Base-by-base conservation (phyloP, 2,113 vertebrate genomes). In the Psettodes erumei region DNA sequence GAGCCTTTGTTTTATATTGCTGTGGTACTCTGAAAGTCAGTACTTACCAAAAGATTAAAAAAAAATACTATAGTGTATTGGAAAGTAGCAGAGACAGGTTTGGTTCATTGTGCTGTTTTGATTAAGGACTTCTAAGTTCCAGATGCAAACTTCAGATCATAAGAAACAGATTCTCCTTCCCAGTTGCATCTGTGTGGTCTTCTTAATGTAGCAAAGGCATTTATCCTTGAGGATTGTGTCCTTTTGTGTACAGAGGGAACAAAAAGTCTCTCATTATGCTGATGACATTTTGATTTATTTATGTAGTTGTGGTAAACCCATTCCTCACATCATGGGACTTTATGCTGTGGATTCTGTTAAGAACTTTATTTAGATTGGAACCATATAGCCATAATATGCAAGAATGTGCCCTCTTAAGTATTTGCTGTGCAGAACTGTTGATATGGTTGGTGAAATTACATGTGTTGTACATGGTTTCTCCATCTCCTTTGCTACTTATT, bases 361-460 rank as follows among this genome's bases (percentile, higher is more conserved):
- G 19, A 77, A 30, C 38, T 47, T 43, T 61, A 73, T 70, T 59
- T 65, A 40, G 21, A 28, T 28, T 64, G 62, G 42, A 61, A 43
- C 35, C 38, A 58, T 33, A 60, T 37, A 33, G 35, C 8, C 27
- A 7, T 18, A 50, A 51, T n/a, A 28, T 59, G 37, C 15, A 33
- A 8, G 33, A 19, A 64, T 18, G 45, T 58, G 23, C 12, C 25
- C 27, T 35, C 60, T 51, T 53, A 61, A 6, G 27, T 66, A 53
- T 74, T 42, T 25, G 19, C 5, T 10, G 25, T 5, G 25, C 19
- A 23, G n/a, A n/a, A 0, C 25, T 30, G 0, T 58, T 68, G 40
- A 81, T 51, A 51, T 72, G 66, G 70, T 81, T 76, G 27, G 1
- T 45, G 10, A 63, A 45, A 66, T 63, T 61, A 47, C 32, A 64